These are phyloP conservation scores for Nettapus auritus DNA, from an alignment of 2,113 vertebrate species.

Conservation along the genomic window DNA sequence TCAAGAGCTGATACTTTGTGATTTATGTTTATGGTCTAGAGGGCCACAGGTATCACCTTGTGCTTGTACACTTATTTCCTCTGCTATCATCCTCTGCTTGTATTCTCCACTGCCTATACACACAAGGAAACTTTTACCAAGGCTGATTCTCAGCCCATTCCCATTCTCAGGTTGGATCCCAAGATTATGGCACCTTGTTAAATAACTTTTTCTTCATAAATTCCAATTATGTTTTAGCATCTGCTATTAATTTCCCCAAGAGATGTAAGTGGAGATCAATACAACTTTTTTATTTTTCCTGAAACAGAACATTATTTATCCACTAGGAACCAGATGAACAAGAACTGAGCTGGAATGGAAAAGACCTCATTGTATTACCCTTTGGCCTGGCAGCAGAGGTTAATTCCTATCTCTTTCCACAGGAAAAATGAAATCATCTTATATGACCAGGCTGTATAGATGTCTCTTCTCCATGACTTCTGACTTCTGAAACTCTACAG, in stretches of 20 bases:
- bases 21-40: not conserved
- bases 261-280: not conserved
- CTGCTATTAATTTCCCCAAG: not conserved
- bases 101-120: not conserved
- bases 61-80: rapidly evolving
- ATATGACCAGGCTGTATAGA: not conserved
- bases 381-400: not conserved
- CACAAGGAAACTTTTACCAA: not conserved
- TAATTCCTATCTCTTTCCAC: not conserved
- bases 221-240: not conserved
- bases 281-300: rapidly evolving
- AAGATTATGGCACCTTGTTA: not conserved
- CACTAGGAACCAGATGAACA: not conserved
- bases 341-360: not conserved
- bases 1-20: not conserved
- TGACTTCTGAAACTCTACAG: not conserved
- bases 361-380: not conserved
- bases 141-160: not conserved
- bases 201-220: not conserved
- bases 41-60: not conserved
- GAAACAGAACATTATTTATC: not conserved
- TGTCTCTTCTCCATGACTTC: not conserved
- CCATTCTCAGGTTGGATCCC: not conserved
- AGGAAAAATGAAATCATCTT: not conserved
- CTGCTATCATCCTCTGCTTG: not conserved